These are phyloP conservation scores for Porphyrio hochstetteri DNA, from an alignment of 2,113 vertebrate genomes.

Conservation along the genomic window DNA sequence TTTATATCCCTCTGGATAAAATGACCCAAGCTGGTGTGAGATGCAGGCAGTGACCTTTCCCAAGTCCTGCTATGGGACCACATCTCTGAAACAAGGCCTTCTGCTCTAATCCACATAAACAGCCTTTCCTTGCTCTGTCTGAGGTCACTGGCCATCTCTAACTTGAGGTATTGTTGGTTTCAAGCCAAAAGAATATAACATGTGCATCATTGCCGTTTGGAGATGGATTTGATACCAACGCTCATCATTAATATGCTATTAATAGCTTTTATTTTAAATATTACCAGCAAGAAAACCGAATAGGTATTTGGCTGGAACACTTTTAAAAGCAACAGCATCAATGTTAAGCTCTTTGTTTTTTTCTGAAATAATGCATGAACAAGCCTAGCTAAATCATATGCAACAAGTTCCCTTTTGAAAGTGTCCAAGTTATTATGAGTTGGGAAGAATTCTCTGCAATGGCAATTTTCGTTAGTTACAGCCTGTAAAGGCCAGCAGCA, in stretches of 20 bases:
- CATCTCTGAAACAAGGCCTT: neutral
- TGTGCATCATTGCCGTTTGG: neutral
- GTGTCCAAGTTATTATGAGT: neutral
- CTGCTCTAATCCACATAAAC: slow-evolving; percentile 6
- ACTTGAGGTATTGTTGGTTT: neutral
- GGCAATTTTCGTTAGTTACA: neutral
- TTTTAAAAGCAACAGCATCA: neutral
- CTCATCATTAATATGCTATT: neutral
- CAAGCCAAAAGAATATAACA: neutral
- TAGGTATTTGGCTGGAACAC: neutral
- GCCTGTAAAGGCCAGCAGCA: neutral
- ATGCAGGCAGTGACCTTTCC: slow-evolving; percentile 35
- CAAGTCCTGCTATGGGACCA: slow-evolving; percentile 23
- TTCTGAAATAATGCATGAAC: neutral
- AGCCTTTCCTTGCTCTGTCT: neutral
- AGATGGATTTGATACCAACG: neutral
- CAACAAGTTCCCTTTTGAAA: neutral
- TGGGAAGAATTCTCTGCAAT: neutral
- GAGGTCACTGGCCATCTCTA: neutral
- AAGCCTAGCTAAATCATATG: neutral
- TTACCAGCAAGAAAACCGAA: neutral
- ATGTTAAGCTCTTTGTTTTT: neutral
- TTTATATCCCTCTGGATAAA: neutral
- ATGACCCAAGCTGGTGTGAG: neutral
- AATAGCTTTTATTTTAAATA: neutral